These are phyloP conservation scores for Eremophila alpestris DNA, from an alignment of 2,797 vertebrate species.

Conservation along the genomic window DNA sequence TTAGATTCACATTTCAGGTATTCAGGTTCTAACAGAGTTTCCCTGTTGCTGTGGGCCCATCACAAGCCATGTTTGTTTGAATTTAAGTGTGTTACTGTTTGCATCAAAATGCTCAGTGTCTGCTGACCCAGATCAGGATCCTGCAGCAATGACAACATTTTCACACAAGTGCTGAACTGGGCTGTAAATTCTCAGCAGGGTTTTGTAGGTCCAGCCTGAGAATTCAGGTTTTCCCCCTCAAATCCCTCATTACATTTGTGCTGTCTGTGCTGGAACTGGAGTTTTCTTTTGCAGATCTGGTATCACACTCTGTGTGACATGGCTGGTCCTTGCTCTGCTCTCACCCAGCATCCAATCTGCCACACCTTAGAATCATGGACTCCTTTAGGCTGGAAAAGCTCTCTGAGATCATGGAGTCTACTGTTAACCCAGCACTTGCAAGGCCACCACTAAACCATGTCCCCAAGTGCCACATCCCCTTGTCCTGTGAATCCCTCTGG, in stretches of 20 bases:
- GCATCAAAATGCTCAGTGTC: neutral
- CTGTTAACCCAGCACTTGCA: neutral
- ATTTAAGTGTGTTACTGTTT: neutral
- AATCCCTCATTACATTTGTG: neutral
- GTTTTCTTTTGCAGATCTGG: neutral
- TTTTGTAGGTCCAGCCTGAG: neutral
- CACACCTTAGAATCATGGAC: too few species aligned
- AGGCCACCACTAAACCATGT: neutral
- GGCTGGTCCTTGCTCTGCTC: neutral
- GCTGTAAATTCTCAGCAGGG: neutral
- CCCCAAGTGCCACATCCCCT: neutral
- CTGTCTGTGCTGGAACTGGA: neutral
- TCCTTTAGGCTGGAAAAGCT: neutral
- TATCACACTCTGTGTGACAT: accelerated
- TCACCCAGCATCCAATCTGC: neutral
- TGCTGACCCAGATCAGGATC: neutral
- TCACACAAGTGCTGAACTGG: neutral
- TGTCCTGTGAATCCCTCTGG: neutral
- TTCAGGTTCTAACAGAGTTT: neutral
- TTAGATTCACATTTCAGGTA: neutral
- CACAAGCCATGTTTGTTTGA: neutral
- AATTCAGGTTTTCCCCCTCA: neutral
- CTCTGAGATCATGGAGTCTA: neutral
- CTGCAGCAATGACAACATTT: neutral
- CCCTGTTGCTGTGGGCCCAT: neutral